Conservation (phyloP, 1,140 invertebrate species). For the Nasonia longicornis region DNA sequence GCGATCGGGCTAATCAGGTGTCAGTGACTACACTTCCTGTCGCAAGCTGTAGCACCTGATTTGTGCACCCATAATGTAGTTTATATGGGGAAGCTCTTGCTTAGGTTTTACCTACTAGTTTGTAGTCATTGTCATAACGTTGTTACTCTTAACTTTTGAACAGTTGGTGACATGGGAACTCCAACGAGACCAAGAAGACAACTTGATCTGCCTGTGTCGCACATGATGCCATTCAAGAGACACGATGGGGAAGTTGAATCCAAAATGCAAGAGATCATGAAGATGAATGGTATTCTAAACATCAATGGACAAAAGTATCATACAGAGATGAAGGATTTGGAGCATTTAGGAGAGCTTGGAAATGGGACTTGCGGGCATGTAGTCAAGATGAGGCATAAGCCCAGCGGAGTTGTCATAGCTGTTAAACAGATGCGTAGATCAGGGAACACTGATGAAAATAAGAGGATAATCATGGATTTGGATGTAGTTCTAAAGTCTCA, state of each 20-base stretch:
- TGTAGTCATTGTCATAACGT: slow-evolving; percentile 5
- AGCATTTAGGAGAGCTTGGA: slow-evolving; percentile 91
- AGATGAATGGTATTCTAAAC: slow-evolving; percentile 87
- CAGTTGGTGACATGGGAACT: slow-evolving; percentile 69
- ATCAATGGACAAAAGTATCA: slow-evolving; percentile 84
- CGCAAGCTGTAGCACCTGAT: not conserved
- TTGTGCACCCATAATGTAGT: no score
- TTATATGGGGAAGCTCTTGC: no score
- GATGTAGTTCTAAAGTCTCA: slow-evolving; percentile 97
- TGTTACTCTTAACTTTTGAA: slow-evolving; percentile 34
- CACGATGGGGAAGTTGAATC: slow-evolving; percentile 76
- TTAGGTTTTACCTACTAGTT: not conserved
- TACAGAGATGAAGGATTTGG: slow-evolving; percentile 88
- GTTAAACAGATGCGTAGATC: slow-evolving; percentile 99
- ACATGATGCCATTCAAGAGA: slow-evolving; percentile 69
- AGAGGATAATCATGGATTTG: slow-evolving; percentile 98
- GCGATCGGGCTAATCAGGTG: no score
- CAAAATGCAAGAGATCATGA: slow-evolving; percentile 82
- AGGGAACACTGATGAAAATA: slow-evolving; percentile 96
- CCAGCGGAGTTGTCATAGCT: slow-evolving; percentile 87
- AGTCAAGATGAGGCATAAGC: slow-evolving; percentile 93
- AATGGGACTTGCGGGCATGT: slow-evolving; percentile 98
- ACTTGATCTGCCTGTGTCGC: slow-evolving; percentile 69
- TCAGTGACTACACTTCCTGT: not conserved
- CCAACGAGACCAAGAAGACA: slow-evolving; percentile 65